These are phyloP conservation scores for Stenopsyche tienmushanensis DNA, from an alignment of 1,140 invertebrate genomes.

Conservation along the genomic window DNA sequence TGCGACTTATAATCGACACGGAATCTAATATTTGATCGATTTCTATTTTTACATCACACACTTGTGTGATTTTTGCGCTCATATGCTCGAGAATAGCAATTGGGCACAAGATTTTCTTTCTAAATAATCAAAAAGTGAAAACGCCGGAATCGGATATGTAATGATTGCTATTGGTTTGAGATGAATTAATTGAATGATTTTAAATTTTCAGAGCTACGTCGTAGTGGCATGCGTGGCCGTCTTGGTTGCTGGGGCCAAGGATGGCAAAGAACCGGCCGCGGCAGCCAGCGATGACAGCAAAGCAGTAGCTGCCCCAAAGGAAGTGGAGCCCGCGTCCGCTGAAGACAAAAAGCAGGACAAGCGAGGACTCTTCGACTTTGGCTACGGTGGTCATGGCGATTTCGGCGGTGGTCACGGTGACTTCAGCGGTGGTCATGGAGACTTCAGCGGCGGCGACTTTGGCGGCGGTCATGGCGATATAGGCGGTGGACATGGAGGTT, in stretches of 20 bases:
- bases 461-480: constrained; percentile 39
- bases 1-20: too few relatives aligned
- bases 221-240: constrained; percentile 55
- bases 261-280: constrained; percentile 53
- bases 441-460: constrained; percentile 42
- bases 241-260: constrained; percentile 56
- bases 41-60: too few relatives aligned
- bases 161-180: too few relatives aligned
- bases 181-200: too few relatives aligned
- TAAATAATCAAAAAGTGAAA: too few relatives aligned
- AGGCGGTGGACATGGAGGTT: constrained; percentile 49
- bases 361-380: constrained; percentile 61
- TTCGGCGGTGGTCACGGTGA: constrained; percentile 44
- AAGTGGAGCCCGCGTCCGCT: constrained; percentile 44
- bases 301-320: constrained; percentile 50
- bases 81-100: too few relatives aligned
- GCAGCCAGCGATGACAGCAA: constrained; percentile 50
- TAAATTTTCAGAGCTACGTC: constrained; percentile 50
- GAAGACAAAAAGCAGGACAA: constrained; percentile 66
- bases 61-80: too few relatives aligned
- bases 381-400: constrained; percentile 53
- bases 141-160: too few relatives aligned
- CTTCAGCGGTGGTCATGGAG: constrained; percentile 43
- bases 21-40: too few relatives aligned
- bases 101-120: too few relatives aligned